These are phyloP conservation scores for Drosophila diplacantha DNA, from an alignment of 2,888 invertebrate species.

Conservation along the genomic window DNA sequence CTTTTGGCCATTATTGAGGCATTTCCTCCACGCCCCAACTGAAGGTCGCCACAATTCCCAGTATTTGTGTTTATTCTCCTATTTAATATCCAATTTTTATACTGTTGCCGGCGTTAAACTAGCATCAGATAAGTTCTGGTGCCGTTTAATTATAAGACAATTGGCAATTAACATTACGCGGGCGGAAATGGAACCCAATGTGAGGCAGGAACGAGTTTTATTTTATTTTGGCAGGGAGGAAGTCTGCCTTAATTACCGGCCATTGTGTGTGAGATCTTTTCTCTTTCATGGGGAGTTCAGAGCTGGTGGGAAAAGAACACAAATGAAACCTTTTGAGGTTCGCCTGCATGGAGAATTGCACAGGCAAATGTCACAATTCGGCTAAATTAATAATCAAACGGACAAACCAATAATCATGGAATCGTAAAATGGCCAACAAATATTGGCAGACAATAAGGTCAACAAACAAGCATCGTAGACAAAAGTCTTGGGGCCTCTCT, in stretches of 20 bases:
- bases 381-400: conserved; percentile 55
- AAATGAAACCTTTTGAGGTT: conserved; percentile 27
- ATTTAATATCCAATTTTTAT: conserved; percentile 19
- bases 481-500: conserved; percentile 40
- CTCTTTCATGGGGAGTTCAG: not conserved
- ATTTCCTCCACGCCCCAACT: conserved; percentile 19
- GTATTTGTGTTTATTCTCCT: conserved; percentile 10
- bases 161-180: conserved; percentile 65
- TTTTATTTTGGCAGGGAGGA: conserved; percentile 30
- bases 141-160: conserved; percentile 59
- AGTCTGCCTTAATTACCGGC: conserved; percentile 39
- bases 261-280: conserved; percentile 32
- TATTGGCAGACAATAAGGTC: conserved; percentile 59
- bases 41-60: conserved; percentile 21
- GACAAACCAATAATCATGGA: conserved; percentile 21
- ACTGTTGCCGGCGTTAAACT: conserved; percentile 2
- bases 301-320: conserved; percentile 13
- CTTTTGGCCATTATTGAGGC: conserved; percentile 1
- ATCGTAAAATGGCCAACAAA: conserved; percentile 33
- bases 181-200: conserved; percentile 52
- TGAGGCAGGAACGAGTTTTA: conserved; percentile 31
- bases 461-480: conserved; percentile 51
- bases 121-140: conserved; percentile 48
- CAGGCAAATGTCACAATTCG: conserved; percentile 63
- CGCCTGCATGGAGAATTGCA: conserved; percentile 40